Conservation (phyloP, 1,140 invertebrate genomes). For the Conopomorpha cramerella region DNA sequence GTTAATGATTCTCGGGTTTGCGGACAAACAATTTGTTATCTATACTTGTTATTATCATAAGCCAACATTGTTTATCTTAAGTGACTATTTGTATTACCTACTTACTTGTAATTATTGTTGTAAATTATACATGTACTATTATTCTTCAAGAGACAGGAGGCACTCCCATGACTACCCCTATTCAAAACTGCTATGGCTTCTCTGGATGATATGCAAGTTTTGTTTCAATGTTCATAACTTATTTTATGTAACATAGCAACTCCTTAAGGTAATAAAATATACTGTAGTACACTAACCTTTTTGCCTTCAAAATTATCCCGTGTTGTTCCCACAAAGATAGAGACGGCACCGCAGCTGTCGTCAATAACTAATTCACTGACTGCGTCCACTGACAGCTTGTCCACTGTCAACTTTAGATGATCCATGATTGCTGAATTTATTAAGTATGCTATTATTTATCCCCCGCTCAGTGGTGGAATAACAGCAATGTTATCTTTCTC, state of each 20-base stretch:
- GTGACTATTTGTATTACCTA: no score
- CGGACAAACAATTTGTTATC: no score
- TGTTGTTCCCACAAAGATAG: slow-evolving; percentile 90
- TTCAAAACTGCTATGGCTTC: no score
- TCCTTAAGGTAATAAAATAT: not conserved
- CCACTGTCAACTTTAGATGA: slow-evolving; percentile 69
- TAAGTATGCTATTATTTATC: slow-evolving; percentile 60
- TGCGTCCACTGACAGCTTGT: slow-evolving; percentile 71
- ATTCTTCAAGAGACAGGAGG: no score
- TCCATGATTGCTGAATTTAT: slow-evolving; percentile 53
- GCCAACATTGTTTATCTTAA: no score
- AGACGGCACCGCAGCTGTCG: slow-evolving; percentile 83
- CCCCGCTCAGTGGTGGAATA: slow-evolving; percentile 87
- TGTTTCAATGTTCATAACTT: not conserved
- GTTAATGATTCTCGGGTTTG: no score
- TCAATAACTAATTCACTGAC: slow-evolving; percentile 71
- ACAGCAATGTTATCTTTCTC: slow-evolving; percentile 79
- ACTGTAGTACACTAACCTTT: slow-evolving; percentile 57
- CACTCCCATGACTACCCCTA: no score
- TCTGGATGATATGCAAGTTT: no score
- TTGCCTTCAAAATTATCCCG: slow-evolving; percentile 88
- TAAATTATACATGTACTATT: no score
- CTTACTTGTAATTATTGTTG: no score
- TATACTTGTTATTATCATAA: no score
- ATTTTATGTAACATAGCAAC: slow-evolving; percentile 2